Evolutionary conservation across 2,113 vertebrate genomes (phyloP).

Genomic region (Toxotes chatareus): DNA sequence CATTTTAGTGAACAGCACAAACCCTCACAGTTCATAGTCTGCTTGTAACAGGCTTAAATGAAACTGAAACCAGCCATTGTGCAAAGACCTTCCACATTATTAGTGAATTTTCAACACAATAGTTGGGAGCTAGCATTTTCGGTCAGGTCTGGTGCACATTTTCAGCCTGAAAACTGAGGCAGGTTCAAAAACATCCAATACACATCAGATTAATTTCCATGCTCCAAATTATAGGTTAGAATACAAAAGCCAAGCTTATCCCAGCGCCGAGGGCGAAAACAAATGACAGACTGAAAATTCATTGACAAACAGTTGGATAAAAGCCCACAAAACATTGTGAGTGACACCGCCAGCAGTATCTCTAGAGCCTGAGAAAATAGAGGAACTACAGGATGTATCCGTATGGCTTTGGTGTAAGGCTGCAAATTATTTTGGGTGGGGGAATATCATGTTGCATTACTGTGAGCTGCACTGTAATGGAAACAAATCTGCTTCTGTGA

Average conservation of each 20-base stretch:
- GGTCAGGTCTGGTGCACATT: constrained; percentile 40
- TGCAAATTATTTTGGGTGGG: constrained; percentile 1
- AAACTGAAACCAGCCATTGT: constrained; percentile 71
- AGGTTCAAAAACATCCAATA: constrained; percentile 55
- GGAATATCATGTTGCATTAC: background rate
- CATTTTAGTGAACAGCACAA: constrained; percentile 59
- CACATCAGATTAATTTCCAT: constrained; percentile 65
- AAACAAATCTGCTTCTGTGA: background rate
- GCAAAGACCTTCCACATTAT: constrained; percentile 42
- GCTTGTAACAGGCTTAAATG: constrained; percentile 63
- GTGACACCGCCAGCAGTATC: constrained; percentile 78
- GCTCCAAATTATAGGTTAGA: constrained; percentile 53
- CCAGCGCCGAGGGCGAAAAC: background rate
- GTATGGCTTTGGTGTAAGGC: constrained; percentile 36
- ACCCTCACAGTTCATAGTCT: constrained; percentile 55
- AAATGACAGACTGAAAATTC: constrained; percentile 37
- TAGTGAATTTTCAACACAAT: constrained; percentile 42
- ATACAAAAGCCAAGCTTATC: constrained; percentile 39
- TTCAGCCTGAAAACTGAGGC: constrained; percentile 49
- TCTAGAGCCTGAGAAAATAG: constrained; percentile 52
- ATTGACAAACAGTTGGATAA: constrained; percentile 40
- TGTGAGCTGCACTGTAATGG: background rate
- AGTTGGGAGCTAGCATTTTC: constrained; percentile 36
- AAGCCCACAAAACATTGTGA: constrained; percentile 42
- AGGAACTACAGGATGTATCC: constrained; percentile 9